These are phyloP conservation scores for Leptodactylus fallax DNA, from an alignment of 2,797 vertebrate genomes.

Conservation along the genomic window DNA sequence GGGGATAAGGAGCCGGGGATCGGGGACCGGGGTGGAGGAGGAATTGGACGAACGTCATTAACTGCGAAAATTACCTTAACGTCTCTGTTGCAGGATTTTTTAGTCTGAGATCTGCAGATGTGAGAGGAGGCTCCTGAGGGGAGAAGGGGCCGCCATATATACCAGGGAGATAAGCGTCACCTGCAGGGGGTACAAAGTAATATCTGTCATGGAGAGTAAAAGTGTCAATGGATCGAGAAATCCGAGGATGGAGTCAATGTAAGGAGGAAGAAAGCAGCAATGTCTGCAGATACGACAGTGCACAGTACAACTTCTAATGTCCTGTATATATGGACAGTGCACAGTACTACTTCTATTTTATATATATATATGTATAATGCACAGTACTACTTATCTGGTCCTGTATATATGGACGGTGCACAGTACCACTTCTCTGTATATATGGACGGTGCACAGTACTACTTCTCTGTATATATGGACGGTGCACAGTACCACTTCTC, in stretches of 20 bases:
- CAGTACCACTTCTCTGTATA: too few relatives aligned
- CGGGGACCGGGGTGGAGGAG: background rate
- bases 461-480: too few relatives aligned
- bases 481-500: too few relatives aligned
- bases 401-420: too few relatives aligned
- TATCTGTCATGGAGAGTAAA: too few relatives aligned
- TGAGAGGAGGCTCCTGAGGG: background rate
- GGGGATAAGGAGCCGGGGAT: background rate
- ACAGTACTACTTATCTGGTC: too few relatives aligned
- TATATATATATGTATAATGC: too few relatives aligned
- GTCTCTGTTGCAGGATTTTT: too few relatives aligned
- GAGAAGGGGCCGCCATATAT: background rate
- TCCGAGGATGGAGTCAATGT: too few relatives aligned
- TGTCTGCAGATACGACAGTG: background rate
- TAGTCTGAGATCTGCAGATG: background rate
- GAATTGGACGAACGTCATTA: background rate
- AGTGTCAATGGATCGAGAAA: too few relatives aligned
- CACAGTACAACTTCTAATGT: background rate
- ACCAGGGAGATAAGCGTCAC: background rate
- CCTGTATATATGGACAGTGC: background rate
- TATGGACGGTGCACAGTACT: too few relatives aligned
- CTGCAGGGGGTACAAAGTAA: background rate
- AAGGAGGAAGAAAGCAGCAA: background rate
- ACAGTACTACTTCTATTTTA: too few relatives aligned
- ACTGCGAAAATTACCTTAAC: background rate